Evolutionary conservation across 1,140 invertebrate species (phyloP), one percentile per base, ranked within the genome.

Genomic region (Akabosia matsudoensis): DNA sequence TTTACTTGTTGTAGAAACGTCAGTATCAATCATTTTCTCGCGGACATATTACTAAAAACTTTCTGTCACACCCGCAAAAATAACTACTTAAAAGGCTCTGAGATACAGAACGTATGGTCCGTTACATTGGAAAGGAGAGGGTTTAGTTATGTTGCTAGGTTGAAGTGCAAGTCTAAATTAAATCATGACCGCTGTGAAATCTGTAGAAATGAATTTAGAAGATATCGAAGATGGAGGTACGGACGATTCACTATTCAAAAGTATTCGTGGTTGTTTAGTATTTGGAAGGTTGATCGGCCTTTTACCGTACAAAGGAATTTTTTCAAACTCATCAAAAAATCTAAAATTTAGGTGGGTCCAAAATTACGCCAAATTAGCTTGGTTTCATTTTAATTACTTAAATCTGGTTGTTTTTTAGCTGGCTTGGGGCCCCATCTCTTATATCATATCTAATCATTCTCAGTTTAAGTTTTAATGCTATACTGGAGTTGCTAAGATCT

Each of bases 231-330:
- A 56, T 13, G 70, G 24, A 37, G 22, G 1, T 4, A 1, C 2
- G 4, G 71, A 75, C 22, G 73, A 76, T 70, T 33, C 61, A 61
- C 51, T 78, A 1, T 78, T 33, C 37, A 2, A 16, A 22, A 37
- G 74, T 70, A 26, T 78, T 16, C 71, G 71, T 52, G 45, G 52
- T 13, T 78, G 75, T 4, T 52, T 78, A 24, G 73, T 75, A 28
- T 78, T 78, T 73, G 77, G 77, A 16, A 75, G 37, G 37, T 18
- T 67, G 52, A 52, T 78, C 37, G 77, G 77, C 0, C n/a, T 78
- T 0, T 33, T 78, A 22, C 77, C 77, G 7, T 51, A 75, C 34
- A n/a, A 51, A 24, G 77, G 77, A 1, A 33, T 78, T 33, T 78
- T 73, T 54, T 33, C 34, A 1, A 34, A 33, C 0, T 61, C 70